Evolutionary conservation across 2,113 vertebrate genomes (phyloP).

Genomic region (Nerophis lumbriciformis): DNA sequence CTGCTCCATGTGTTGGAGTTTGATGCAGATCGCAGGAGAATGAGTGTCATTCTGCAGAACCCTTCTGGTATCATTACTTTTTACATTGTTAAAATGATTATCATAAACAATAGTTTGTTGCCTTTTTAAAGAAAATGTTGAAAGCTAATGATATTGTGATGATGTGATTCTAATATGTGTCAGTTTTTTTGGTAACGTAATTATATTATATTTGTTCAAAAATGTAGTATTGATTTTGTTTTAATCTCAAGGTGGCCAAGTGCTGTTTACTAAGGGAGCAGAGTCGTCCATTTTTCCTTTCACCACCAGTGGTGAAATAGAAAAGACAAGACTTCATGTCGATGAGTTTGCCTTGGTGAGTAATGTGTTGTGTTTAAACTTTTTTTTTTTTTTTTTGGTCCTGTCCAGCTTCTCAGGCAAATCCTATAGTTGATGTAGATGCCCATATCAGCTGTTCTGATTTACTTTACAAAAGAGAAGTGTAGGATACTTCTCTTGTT

Average conservation of each 20-base stretch:
- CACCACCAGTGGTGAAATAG: slow-evolving; percentile 83
- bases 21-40: slow-evolving; percentile 88
- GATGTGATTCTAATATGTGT: neutral
- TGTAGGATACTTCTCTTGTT: too few relatives aligned
- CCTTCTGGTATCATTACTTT: slow-evolving; percentile 76
- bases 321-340: slow-evolving; percentile 90
- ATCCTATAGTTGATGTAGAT: too few relatives aligned
- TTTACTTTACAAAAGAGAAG: too few relatives aligned
- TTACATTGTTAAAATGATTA: neutral
- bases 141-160: neutral
- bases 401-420: too few relatives aligned
- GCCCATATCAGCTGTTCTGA: too few relatives aligned
- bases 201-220: neutral
- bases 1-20: slow-evolving; percentile 93
- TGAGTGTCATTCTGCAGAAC: slow-evolving; percentile 93
- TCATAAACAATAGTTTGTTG: too few relatives aligned
- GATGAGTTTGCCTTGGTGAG: slow-evolving; percentile 96
- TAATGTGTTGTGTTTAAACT: neutral
- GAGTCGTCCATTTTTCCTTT: slow-evolving; percentile 91
- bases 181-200: neutral
- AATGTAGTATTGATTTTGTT: slow-evolving; percentile 2
- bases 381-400: neutral
- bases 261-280: slow-evolving; percentile 95
- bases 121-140: neutral
- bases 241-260: slow-evolving; percentile 74